These are phyloP conservation scores for Plectrocnemia conspersa DNA, from an alignment of 1,140 invertebrate species.

Conservation along the genomic window DNA sequence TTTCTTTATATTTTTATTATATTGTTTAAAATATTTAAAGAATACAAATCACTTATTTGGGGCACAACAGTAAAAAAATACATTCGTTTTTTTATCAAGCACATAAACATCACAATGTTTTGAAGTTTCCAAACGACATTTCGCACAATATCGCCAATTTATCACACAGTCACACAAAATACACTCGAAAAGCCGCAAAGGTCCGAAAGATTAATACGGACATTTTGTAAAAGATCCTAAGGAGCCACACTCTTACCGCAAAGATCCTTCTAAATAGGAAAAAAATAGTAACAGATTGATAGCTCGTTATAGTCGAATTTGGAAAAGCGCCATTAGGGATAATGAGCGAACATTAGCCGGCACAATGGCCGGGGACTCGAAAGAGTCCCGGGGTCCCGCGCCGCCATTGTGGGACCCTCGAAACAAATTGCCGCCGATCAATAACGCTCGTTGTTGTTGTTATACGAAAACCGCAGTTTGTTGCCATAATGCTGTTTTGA, in stretches of 20 bases:
- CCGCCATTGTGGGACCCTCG: conserved; percentile 18
- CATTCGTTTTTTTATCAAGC: too few relatives aligned
- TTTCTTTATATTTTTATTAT: too few relatives aligned
- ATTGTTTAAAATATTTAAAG: too few relatives aligned
- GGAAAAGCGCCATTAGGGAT: conserved; percentile 26
- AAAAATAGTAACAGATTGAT: conserved; percentile 21
- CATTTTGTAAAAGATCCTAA: background rate
- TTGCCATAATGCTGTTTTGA: conserved; percentile 30
- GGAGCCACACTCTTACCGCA: too few relatives aligned
- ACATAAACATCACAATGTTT: too few relatives aligned
- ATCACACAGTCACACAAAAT: too few relatives aligned
- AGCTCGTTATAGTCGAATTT: conserved; percentile 29
- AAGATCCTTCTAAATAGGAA: background rate
- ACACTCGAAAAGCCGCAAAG: too few relatives aligned
- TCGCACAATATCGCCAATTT: too few relatives aligned
- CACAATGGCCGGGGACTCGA: conserved; percentile 24
- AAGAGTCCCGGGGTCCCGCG: conserved; percentile 4
- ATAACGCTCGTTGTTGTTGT: conserved; percentile 30
- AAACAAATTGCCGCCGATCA: conserved; percentile 34
- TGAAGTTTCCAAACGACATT: too few relatives aligned
- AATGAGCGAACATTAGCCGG: conserved; percentile 32
- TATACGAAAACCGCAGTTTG: conserved; percentile 21
- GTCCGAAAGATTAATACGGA: background rate
- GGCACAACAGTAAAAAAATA: too few relatives aligned
- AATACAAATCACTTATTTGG: too few relatives aligned